Evolutionary conservation across 2,113 vertebrate species (phyloP).

Genomic region (Taxidea taxus): DNA sequence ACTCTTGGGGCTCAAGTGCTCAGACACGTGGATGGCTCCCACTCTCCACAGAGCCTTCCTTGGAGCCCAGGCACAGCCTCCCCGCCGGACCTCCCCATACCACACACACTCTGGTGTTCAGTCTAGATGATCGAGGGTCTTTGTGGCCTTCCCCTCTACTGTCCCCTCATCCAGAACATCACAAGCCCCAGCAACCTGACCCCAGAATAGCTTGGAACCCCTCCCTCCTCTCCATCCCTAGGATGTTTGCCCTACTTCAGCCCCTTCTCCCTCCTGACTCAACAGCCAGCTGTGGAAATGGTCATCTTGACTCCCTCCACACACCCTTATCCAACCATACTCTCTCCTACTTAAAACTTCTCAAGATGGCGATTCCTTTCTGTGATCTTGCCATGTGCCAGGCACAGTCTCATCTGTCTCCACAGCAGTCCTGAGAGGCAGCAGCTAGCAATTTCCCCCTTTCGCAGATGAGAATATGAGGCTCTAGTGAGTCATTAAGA

Average conservation of each 20-base stretch:
- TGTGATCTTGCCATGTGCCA: not conserved
- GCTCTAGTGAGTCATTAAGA: not conserved
- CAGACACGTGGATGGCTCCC: not conserved
- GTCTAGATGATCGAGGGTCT: not conserved
- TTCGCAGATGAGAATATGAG: not conserved
- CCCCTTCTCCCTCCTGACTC: not conserved
- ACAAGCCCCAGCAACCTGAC: not conserved
- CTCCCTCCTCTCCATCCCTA: accelerated
- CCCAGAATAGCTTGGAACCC: not conserved
- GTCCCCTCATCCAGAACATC: not conserved
- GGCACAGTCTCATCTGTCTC: not conserved
- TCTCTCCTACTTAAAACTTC: not conserved
- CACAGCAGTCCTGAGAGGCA: not conserved
- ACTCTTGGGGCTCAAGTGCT: not conserved
- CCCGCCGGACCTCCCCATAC: not conserved
- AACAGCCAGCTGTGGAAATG: accelerated
- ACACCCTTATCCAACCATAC: no score
- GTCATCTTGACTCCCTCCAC: not conserved
- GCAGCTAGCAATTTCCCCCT: not conserved
- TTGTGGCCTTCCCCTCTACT: not conserved
- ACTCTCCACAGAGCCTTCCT: not conserved
- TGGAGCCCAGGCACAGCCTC: not conserved
- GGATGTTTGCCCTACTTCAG: not conserved
- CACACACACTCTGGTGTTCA: not conserved
- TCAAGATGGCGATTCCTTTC: accelerated